Base-by-base conservation (phyloP, 2,797 vertebrate genomes). In the Sebastes melanostomus region DNA sequence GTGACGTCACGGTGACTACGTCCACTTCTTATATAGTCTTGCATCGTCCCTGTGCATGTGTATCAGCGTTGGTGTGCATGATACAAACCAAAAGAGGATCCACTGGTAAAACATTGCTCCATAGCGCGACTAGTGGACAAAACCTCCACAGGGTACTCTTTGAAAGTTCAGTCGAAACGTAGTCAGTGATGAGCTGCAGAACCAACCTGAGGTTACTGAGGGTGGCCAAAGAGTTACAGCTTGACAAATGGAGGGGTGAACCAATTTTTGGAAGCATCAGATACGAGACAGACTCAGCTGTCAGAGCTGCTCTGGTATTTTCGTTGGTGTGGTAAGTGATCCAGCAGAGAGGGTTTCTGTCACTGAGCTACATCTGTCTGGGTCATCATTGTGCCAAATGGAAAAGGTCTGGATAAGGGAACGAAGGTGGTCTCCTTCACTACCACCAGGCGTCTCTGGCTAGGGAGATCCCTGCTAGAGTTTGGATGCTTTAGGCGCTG, bases 321-420 rank as follows among this genome's bases (percentile, higher is more conserved):
- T 13, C 3, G 24, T 84, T 66, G 74, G 76, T 70, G 62, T 55
- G 20, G 5, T 69, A 88, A 91, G 83, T 88, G 90, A 88, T 92
- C 76, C 66, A 82, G 71, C 92, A 93, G 82, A 84, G 81, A 63
- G 18, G 18, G 46, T 73, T 66, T 76, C 22, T 71, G 66, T 50
- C 38, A 70, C 83, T 32, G 83, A 87, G 86, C 77, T 65, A 83
- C 52, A 73, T 81, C 79, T 86, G 89, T 91, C 86, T 72, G 72
- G 69, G 79, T 68, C 81, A 67, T 86, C 88, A 81, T 58, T 75
- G 79, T 83, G 86, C 88, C 78, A 80, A 87, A 86, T 77, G 80
- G 87, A 88, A 92, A 86, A 86, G 27, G 75, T 92, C 91, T 93
- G 93, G 86, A 83, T 84, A 92, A 92, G 55, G 34, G 81, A 90